Percentiles rank a stretch among this genome's conserved stretches.
Evolutionary conservation across 2,888 invertebrate species (phyloP).

Genomic region (Rhopalosiphum nymphaeae): DNA sequence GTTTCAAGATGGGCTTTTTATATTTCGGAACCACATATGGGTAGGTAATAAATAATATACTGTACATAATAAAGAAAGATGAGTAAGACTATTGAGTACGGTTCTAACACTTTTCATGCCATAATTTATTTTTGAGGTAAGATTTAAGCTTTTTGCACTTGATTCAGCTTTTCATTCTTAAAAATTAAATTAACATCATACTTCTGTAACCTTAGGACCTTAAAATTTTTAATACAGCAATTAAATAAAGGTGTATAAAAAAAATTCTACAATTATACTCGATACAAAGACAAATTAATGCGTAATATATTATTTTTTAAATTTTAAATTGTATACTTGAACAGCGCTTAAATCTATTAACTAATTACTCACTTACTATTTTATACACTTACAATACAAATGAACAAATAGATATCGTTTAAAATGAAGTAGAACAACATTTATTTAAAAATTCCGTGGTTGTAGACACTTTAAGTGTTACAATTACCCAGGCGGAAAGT

Average conservation of each 20-base stretch:
- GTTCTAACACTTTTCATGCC: background rate
- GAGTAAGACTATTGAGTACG: background rate
- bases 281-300: background rate
- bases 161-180: background rate
- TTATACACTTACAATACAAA: background rate
- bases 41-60: conserved; percentile 40
- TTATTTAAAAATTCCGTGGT: too few species aligned
- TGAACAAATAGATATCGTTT: background rate
- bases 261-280: background rate
- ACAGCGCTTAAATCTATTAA: background rate
- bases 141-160: background rate
- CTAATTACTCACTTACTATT: background rate
- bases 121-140: background rate
- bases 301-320: background rate
- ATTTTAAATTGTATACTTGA: background rate
- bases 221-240: background rate
- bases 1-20: conserved; percentile 65
- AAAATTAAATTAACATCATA: background rate
- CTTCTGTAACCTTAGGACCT: background rate
- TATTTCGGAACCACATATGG: conserved; percentile 65
- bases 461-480: too few species aligned
- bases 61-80: background rate
- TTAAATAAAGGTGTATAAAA: background rate
- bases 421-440: background rate
- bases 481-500: too few species aligned